Evolutionary conservation across 2,113 vertebrate genomes (phyloP).

Genomic region (Halichoeres trimaculatus): DNA sequence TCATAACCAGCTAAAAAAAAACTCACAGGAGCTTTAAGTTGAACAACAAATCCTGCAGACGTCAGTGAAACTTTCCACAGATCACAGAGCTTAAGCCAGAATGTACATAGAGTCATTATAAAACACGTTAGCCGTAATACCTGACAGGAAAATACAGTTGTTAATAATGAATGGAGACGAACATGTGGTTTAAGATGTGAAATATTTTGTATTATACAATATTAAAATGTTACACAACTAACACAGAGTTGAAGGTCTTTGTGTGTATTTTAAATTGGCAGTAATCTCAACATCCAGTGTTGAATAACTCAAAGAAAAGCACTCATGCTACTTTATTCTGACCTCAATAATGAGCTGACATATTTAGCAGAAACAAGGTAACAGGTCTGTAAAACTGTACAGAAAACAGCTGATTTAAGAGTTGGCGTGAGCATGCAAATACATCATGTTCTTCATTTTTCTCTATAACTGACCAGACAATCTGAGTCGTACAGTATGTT

Average conservation of each 20-base stretch:
- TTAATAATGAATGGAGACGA: slow-evolving; percentile 33
- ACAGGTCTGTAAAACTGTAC: slow-evolving; percentile 35
- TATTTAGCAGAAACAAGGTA: slow-evolving; percentile 37
- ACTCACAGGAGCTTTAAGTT: not conserved
- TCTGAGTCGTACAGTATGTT: slow-evolving; percentile 10
- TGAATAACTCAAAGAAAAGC: slow-evolving; percentile 67
- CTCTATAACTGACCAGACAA: slow-evolving; percentile 33
- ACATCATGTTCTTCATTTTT: slow-evolving; percentile 28
- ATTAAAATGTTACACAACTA: slow-evolving; percentile 9
- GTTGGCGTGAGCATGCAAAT: slow-evolving; percentile 40
- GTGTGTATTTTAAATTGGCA: slow-evolving; percentile 36
- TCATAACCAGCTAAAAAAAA: too few species aligned
- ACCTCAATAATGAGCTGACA: slow-evolving; percentile 22
- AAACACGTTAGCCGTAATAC: slow-evolving; percentile 43
- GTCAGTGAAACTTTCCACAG: slow-evolving; percentile 17
- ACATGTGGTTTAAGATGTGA: slow-evolving; percentile 40
- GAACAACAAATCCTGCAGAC: slow-evolving; percentile 3
- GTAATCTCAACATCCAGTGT: slow-evolving; percentile 80
- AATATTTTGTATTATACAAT: slow-evolving; percentile 40
- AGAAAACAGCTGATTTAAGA: slow-evolving; percentile 44
- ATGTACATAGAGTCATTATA: slow-evolving; percentile 45
- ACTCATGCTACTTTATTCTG: slow-evolving; percentile 35
- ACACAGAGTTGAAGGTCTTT: slow-evolving; percentile 23
- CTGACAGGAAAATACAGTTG: slow-evolving; percentile 28
- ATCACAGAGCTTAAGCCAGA: slow-evolving; percentile 38